Evolutionary conservation across 2,888 invertebrate genomes (phyloP).

Genomic region (Scaptomyza polygonia): DNA sequence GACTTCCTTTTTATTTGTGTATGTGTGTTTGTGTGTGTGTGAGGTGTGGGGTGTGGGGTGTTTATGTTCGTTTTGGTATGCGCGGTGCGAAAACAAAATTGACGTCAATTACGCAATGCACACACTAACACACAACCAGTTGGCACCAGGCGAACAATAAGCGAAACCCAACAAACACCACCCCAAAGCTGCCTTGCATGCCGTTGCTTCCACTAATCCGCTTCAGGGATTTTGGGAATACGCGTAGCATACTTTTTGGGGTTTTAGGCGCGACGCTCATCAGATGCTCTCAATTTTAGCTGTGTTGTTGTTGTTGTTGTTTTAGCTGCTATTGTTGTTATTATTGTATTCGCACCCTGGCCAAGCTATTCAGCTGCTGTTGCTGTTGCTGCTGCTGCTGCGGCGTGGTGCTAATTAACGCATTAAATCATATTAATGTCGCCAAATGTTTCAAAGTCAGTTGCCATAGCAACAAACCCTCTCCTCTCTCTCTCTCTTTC

Average conservation of each 20-base stretch:
- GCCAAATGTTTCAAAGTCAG: constrained; percentile 81
- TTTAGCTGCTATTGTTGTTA: constrained; percentile 29
- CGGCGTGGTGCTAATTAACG: constrained; percentile 81
- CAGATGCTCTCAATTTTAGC: constrained; percentile 63
- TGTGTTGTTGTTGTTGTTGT: no score
- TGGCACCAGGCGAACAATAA: constrained; percentile 58
- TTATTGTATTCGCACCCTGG: constrained; percentile 53
- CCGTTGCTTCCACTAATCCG: constrained; percentile 79
- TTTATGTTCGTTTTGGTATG: constrained; percentile 65
- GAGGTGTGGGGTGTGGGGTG: no score
- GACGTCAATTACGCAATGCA: constrained; percentile 85
- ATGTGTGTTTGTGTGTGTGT: background rate
- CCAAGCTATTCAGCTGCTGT: constrained; percentile 37
- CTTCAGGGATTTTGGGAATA: constrained; percentile 84
- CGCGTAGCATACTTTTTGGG: constrained; percentile 78
- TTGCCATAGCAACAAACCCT: constrained; percentile 7
- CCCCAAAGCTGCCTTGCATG: constrained; percentile 40
- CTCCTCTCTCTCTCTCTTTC: background rate
- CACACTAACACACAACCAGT: constrained; percentile 61
- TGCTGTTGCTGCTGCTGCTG: constrained; percentile 47
- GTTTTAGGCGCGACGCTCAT: constrained; percentile 58
- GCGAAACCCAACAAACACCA: constrained; percentile 19
- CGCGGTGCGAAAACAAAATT: constrained; percentile 85
- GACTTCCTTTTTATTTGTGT: constrained; percentile 1
- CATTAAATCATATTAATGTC: constrained; percentile 84